These are phyloP conservation scores for Bujurquina vittata DNA, from an alignment of 2,113 vertebrate species.

Conservation along the genomic window DNA sequence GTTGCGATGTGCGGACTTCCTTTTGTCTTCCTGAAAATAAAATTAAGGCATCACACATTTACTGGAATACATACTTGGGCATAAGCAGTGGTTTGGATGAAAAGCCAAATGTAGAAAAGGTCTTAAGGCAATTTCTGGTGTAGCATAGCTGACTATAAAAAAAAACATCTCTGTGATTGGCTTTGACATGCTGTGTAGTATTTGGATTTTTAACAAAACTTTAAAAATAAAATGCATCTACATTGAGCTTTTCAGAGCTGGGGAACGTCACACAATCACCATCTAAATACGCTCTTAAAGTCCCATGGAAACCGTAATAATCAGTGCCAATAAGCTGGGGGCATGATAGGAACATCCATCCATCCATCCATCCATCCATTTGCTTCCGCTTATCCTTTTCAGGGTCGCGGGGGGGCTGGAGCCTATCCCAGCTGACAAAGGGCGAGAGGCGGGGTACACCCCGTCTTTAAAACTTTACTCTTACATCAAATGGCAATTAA, in stretches of 20 bases:
- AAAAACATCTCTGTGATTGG: neutral
- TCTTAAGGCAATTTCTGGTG: neutral
- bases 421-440: too few relatives aligned
- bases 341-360: constrained; percentile 28
- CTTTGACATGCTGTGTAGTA: too few relatives aligned
- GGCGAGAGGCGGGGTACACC: too few relatives aligned
- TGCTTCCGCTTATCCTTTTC: too few relatives aligned
- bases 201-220: too few relatives aligned
- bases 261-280: neutral
- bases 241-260: too few relatives aligned
- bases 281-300: neutral
- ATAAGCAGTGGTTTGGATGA: constrained; percentile 21
- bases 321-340: constrained; percentile 58
- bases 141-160: neutral
- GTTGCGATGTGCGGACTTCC: too few relatives aligned
- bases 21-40: too few relatives aligned
- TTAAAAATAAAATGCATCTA: too few relatives aligned
- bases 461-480: neutral
- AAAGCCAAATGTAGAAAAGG: neutral
- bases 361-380: too few relatives aligned
- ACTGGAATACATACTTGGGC: constrained; percentile 34
- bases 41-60: constrained; percentile 50
- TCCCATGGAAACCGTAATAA: constrained; percentile 15
- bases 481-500: constrained; percentile 72
- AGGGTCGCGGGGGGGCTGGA: too few relatives aligned